Evolutionary conservation across 2,113 vertebrate species (phyloP).

Genomic region (Pituophis catenifer): DNA sequence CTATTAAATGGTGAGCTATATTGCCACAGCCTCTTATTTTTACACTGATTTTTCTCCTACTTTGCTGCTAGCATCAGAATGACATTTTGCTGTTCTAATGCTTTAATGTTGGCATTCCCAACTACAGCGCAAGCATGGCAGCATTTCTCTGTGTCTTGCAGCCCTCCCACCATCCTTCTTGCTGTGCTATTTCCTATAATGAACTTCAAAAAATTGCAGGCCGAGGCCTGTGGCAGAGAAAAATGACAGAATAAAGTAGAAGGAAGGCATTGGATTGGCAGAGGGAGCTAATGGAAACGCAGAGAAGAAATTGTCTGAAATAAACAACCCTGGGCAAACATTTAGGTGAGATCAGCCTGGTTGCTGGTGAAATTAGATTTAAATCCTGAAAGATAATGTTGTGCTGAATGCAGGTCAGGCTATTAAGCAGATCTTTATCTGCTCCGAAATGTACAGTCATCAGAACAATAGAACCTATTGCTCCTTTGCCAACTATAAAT

Average conservation of each 20-base stretch:
- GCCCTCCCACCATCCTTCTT: not conserved
- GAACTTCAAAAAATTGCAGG: not conserved
- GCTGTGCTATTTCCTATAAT: not conserved
- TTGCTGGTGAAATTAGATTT: conserved; percentile 8
- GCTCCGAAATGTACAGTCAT: not conserved
- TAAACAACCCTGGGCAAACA: not conserved
- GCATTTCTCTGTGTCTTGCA: not conserved
- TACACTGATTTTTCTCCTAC: not conserved
- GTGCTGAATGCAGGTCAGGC: not conserved
- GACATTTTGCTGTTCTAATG: not conserved
- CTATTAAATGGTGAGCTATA: not conserved
- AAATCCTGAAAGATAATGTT: conserved; percentile 13
- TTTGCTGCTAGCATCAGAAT: not conserved
- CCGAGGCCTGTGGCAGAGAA: no score
- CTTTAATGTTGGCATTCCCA: not conserved
- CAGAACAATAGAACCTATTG: not conserved
- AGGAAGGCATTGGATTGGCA: not conserved
- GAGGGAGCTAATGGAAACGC: not conserved
- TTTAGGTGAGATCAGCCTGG: not conserved
- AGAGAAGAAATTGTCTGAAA: not conserved
- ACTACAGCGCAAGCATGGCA: no score
- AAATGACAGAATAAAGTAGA: not conserved
- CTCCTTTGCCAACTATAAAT: conserved; percentile 33
- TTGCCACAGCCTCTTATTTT: not conserved
- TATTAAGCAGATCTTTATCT: not conserved